A percentile compares a stretch with the other conserved stretches of the same genome.
These are phyloP conservation scores for Allophyes oxyacanthae DNA, from an alignment of 2,888 invertebrate genomes.

Conservation along the genomic window DNA sequence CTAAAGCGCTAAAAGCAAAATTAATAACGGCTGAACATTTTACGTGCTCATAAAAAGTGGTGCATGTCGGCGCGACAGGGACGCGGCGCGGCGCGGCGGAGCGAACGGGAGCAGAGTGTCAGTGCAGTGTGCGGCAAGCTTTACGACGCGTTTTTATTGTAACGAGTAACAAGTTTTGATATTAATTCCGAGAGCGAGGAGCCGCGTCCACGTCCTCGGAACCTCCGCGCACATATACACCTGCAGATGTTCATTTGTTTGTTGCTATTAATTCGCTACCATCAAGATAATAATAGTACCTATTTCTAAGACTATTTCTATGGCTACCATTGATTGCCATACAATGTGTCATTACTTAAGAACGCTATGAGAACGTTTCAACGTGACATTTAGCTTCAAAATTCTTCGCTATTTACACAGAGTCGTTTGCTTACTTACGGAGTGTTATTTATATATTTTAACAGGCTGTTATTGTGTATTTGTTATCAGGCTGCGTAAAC, in stretches of 20 bases:
- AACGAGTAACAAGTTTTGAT: conserved; percentile 4
- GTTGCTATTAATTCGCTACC: neutral
- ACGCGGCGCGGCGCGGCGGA: neutral
- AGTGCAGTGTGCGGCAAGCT: conserved; percentile 2
- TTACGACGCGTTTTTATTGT: conserved; percentile 2
- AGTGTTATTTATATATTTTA: conserved; percentile 29
- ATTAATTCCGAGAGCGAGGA: neutral
- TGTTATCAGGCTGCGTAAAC: conserved; percentile 40
- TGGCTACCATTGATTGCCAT: no score
- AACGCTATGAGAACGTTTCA: neutral
- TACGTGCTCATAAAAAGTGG: conserved; percentile 21
- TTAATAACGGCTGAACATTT: conserved; percentile 24
- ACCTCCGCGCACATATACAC: neutral
- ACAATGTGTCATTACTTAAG: no score
- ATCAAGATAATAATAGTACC: no score
- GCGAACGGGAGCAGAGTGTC: neutral
- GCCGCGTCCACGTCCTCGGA: neutral
- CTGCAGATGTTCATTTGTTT: neutral
- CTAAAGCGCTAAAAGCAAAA: conserved; percentile 12
- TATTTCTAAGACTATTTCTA: no score
- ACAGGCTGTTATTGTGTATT: conserved; percentile 32
- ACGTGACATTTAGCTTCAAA: conserved; percentile 3
- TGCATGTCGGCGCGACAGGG: neutral
- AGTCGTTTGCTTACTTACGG: conserved; percentile 4
- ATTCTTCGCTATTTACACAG: conserved; percentile 6